Conservation (phyloP, 2,888 invertebrate species). For the Leucania comma region DNA sequence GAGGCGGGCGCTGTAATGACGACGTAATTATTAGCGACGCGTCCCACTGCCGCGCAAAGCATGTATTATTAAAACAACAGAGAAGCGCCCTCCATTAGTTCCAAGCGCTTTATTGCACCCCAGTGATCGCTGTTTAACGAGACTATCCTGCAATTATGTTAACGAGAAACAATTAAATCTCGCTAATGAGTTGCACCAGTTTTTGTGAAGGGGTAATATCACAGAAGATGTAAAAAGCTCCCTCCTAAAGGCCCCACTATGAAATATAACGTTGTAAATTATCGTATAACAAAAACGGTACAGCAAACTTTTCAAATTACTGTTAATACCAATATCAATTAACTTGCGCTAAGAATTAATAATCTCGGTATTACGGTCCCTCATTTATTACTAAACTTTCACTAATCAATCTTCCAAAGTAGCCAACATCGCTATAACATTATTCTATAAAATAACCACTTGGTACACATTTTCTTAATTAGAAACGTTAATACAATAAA, state of each 20-base stretch:
- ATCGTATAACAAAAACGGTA: conserved; percentile 75
- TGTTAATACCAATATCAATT: conserved; percentile 89
- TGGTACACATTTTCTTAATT: conserved; percentile 58
- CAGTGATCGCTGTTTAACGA: conserved; percentile 49
- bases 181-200: conserved; percentile 51
- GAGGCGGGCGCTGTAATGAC: conserved; percentile 61
- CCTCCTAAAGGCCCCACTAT: conserved; percentile 40
- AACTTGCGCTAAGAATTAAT: conserved; percentile 89
- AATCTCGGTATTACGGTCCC: conserved; percentile 87
- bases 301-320: conserved; percentile 88
- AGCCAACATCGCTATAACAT: conserved; percentile 68
- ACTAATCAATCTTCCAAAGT: conserved; percentile 87
- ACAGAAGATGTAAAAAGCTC: conserved; percentile 41
- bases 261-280: conserved; percentile 60
- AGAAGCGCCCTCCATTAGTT: conserved; percentile 50
- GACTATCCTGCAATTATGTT: conserved; percentile 51
- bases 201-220: conserved; percentile 36
- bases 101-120: conserved; percentile 57
- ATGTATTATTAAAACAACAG: conserved; percentile 54
- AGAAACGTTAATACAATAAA: conserved; percentile 31
- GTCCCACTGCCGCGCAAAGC: conserved; percentile 26
- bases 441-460: conserved; percentile 59
- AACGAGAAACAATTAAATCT: conserved; percentile 56
- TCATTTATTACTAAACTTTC: conserved; percentile 89
- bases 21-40: conserved; percentile 64